Evolutionary conservation across 2,113 vertebrate genomes (phyloP).

Genomic region (Osmerus eperlanus): DNA sequence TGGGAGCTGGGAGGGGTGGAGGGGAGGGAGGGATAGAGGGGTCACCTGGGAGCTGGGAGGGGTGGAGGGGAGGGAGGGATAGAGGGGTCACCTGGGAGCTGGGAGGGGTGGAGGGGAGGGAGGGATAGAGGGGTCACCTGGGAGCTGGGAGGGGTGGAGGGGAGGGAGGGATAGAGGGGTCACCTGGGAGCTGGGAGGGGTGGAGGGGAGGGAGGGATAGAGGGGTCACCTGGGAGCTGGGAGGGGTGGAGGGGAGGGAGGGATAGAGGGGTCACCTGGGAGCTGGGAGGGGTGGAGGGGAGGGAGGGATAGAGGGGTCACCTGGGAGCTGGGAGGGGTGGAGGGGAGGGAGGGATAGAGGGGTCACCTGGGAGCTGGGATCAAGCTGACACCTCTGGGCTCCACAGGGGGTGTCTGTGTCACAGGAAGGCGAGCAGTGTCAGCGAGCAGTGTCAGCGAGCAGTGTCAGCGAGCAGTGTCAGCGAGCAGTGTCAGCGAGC

Average conservation of each 20-base stretch:
- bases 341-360: background rate
- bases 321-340: background rate
- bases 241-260: background rate
- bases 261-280: slow-evolving; percentile 17
- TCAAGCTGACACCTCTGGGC: slow-evolving; percentile 58
- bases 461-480: too few species aligned
- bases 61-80: background rate
- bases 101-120: background rate
- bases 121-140: slow-evolving; percentile 15
- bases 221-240: slow-evolving; percentile 24
- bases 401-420: slow-evolving; percentile 56
- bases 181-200: background rate
- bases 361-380: slow-evolving; percentile 40
- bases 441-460: too few species aligned
- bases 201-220: background rate
- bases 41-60: slow-evolving; percentile 7
- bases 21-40: background rate
- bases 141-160: background rate
- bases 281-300: background rate
- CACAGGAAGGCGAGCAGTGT: slow-evolving; percentile 55
- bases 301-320: slow-evolving; percentile 16
- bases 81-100: slow-evolving; percentile 24
- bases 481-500: too few species aligned
- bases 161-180: slow-evolving; percentile 13
- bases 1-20: background rate